Conservation (phyloP, 2,888 invertebrate genomes). For the Pheosia tremula region DNA sequence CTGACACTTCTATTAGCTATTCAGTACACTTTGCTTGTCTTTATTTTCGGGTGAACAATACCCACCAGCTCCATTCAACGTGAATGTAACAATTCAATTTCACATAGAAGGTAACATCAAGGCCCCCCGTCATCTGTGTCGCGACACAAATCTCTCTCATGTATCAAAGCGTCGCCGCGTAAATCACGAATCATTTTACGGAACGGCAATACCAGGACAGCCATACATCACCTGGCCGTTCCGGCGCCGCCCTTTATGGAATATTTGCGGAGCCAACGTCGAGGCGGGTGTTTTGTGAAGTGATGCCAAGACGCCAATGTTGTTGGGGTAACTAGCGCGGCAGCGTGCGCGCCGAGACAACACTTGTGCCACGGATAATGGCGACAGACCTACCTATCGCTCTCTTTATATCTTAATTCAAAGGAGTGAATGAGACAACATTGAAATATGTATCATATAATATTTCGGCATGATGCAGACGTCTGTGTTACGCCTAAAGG, state of each 20-base stretch:
- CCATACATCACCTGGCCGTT: conserved; percentile 63
- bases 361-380: no score
- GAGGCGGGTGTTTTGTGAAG: conserved; percentile 37
- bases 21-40: background rate
- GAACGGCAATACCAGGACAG: conserved; percentile 60
- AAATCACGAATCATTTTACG: conserved; percentile 74
- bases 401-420: no score
- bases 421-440: no score
- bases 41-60: background rate
- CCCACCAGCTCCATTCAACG: conserved; percentile 37
- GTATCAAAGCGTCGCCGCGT: conserved; percentile 65
- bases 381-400: no score
- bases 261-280: conserved; percentile 63
- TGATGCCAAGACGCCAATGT: conserved; percentile 14
- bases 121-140: conserved; percentile 57
- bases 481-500: no score
- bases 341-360: no score
- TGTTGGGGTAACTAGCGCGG: conserved; percentile 4
- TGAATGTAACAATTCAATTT: conserved; percentile 59
- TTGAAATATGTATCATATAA: no score
- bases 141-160: conserved; percentile 60
- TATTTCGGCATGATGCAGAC: no score
- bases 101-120: conserved; percentile 47
- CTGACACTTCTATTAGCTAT: background rate
- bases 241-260: conserved; percentile 55